Base-by-base conservation (phyloP, 2,888 invertebrate species). In the Microctonus hyperodae region DNA sequence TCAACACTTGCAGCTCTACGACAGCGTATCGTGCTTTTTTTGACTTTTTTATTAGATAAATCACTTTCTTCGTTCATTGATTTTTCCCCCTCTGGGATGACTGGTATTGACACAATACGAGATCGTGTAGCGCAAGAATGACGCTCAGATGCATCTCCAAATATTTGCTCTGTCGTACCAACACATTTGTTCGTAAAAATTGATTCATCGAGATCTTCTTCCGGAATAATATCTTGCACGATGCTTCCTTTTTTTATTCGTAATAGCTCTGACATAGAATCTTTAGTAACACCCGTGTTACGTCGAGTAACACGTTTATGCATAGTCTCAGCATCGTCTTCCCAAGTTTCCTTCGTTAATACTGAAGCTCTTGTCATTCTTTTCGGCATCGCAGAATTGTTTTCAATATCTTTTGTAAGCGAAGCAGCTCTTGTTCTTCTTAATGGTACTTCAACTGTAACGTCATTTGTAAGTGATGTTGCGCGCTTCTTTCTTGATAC, bases 1-100 rank as follows among this genome's bases (percentile, higher is more conserved):
- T 81, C 80, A 0, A 78, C 76, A 55, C 82, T 82, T 0, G 70
- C 59, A 0, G 83, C 81, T 69, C 83, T 75, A 51, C 78, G 74
- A 23, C 57, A 51, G 25, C 75, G 69, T 5, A 48, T 20, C 20
- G 5, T 16, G 53, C 16, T n/a, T 37, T 35, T 20, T 6, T 23
- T 37, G 11, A 0, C 11, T 0, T 10, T 44, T 10, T 9, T 35
- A 20, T 55, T 51, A 1, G 10, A 11, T 10, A 25, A 20, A 16
- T 5, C 25, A 16, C 50, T 50, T 33, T 25, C n/a, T 44, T 28
- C 48, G n/a, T n/a, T n/a, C n/a, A n/a, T n/a, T n/a, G n/a, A n/a
- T n/a, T n/a, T n/a, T 2, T 76, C 55, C 50, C 82, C 82, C 37
- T 80, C 81, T 0, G 81, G 80, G 35, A 81, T 75, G 0, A 79